Evolutionary conservation across 2,113 vertebrate genomes (phyloP).

Genomic region (Chionis minor): DNA sequence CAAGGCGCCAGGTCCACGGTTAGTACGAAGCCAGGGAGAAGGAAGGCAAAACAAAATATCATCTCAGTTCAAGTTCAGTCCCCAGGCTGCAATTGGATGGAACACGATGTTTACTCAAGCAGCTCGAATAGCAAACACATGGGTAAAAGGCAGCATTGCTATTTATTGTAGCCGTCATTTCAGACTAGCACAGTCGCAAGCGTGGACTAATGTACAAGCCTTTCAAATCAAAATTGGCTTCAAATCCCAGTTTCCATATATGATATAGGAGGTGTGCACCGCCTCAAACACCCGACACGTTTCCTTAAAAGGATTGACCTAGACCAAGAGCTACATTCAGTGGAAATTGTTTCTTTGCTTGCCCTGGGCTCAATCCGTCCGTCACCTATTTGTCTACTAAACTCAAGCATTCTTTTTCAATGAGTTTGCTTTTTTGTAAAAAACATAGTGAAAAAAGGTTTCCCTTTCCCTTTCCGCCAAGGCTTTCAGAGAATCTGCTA

Average conservation of each 20-base stretch:
- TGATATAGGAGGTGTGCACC: neutral
- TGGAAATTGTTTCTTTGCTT: neutral
- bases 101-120: neutral
- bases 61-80: neutral
- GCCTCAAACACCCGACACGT: neutral
- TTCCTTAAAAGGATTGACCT: neutral
- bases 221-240: neutral
- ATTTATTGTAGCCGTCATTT: neutral
- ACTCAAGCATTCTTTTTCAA: neutral
- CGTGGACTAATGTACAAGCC: fast-evolving
- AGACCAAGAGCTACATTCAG: neutral
- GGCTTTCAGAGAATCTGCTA: neutral
- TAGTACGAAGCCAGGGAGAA: neutral
- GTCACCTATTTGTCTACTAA: neutral
- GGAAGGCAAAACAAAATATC: neutral
- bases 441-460: neutral
- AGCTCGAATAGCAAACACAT: neutral
- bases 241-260: neutral
- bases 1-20: fast-evolving
- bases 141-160: neutral
- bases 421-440: neutral
- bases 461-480: neutral
- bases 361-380: neutral
- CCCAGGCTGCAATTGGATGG: neutral
- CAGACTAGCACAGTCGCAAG: neutral